Percentiles rank a stretch among this genome's conserved stretches.
Evolutionary conservation across 2,113 vertebrate species (phyloP).

Genomic region (Pseudopodoces humilis): DNA sequence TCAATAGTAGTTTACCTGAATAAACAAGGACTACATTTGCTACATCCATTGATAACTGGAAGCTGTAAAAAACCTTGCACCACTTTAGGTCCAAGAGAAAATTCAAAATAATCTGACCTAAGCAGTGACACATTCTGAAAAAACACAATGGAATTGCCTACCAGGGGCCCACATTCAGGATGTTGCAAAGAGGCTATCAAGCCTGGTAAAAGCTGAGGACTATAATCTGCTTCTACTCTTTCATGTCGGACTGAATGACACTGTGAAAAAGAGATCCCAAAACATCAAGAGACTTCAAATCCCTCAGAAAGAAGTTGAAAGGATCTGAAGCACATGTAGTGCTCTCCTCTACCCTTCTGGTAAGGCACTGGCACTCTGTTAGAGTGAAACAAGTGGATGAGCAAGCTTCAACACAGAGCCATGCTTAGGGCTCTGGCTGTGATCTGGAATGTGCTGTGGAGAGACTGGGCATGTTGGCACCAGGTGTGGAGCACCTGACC

Average conservation of each 20-base stretch:
- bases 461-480: not conserved
- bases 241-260: not conserved
- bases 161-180: not conserved
- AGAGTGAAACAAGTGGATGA: not conserved
- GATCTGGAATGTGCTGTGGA: not conserved
- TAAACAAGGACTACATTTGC: not conserved
- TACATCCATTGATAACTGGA: not conserved
- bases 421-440: not conserved
- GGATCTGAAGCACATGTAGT: not conserved
- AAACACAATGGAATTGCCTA: not conserved
- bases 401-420: too few relatives aligned
- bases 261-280: not conserved
- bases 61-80: not conserved
- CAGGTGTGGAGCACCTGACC: not conserved
- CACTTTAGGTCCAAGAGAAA: not conserved
- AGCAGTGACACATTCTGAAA: not conserved
- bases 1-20: not conserved
- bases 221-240: not conserved
- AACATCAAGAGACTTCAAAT: not conserved
- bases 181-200: not conserved
- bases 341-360: not conserved
- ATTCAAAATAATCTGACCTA: not conserved
- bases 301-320: not conserved
- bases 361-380: not conserved
- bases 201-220: not conserved